These are phyloP conservation scores for Catharus minimus DNA, from an alignment of 2,113 vertebrate genomes.

Conservation along the genomic window DNA sequence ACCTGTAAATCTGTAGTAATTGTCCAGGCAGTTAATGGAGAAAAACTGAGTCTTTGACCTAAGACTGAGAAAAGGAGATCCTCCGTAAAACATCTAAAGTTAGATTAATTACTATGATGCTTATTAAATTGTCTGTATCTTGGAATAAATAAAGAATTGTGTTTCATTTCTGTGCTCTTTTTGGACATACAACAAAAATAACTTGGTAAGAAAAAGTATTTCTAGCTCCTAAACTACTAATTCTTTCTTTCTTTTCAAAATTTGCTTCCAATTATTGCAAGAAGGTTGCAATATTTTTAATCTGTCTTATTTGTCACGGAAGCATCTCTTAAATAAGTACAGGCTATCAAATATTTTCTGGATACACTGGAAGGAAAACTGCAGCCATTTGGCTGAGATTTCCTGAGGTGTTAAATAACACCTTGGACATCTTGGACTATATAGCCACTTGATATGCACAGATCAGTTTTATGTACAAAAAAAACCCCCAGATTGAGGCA, in stretches of 20 bases:
- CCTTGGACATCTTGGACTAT: background rate
- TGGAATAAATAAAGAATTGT: background rate
- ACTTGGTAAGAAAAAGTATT: background rate
- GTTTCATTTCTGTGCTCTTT: background rate
- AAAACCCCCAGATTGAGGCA: background rate
- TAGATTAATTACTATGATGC: background rate
- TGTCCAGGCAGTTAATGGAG: background rate
- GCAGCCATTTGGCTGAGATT: background rate
- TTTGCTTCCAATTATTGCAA: background rate
- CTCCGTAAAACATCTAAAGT: background rate
- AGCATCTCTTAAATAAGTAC: background rate
- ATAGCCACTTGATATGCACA: rapidly evolving
- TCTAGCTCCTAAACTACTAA: background rate
- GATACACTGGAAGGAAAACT: background rate
- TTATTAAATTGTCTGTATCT: background rate
- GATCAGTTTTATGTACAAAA: background rate
- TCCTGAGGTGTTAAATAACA: background rate
- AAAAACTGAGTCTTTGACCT: background rate
- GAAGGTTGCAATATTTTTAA: background rate
- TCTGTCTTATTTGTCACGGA: background rate
- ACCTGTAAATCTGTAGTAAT: background rate
- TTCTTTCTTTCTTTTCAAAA: background rate
- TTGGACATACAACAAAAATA: background rate
- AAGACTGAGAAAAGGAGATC: background rate
- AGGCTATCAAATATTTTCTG: background rate